Evolutionary conservation across 2,797 vertebrate species (phyloP), one percentile per base, ranked within the genome.

Genomic region (Tolypeutes matacus): DNA sequence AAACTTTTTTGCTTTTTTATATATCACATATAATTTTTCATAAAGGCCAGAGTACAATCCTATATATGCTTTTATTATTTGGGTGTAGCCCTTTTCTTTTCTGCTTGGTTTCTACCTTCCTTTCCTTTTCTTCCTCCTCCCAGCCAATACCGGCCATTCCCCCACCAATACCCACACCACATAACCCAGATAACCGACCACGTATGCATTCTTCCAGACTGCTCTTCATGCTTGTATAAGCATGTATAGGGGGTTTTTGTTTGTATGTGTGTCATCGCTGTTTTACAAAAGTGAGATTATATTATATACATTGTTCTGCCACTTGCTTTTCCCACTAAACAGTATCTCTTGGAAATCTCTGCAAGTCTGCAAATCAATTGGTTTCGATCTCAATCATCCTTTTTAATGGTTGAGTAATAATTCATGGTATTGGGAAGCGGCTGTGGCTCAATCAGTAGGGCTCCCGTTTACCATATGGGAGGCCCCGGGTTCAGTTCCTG

Each of bases 321-420:
- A 58, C 49, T 89, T 81, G 70, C 18, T 94, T 82, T 90, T 36
- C 56, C 77, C 53, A 46, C 51, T 89, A 36, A 81, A 51, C 5
- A 76, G 42, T 51, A 77, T 13, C 56, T 84, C 17, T 12, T 51
- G 25, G 46, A 83, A 88, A 65, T 76, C 53, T 93, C 25, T 78
- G 67, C 34, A 88, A 89, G 78, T 93, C 25, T 78, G 67, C 34
- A 88, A 89, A 75, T 93, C 29, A 23, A 4, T 72, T 77, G 83
- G 23, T 93, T 86, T 89, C 29, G 31, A 86, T 89, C 89, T 94
- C 69, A 93, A 87, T 93, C 31, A 60, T 86, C 76, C 42, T 89
- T 88, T 89, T 80, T 76, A 84, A 70, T 80, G 39, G 34, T 34
- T 86, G 56, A 92, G 64, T 81, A 95, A 80, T 80, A 76, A 94